Evolutionary conservation across 2,888 invertebrate genomes (phyloP).

Genomic region (Clostera curtula): DNA sequence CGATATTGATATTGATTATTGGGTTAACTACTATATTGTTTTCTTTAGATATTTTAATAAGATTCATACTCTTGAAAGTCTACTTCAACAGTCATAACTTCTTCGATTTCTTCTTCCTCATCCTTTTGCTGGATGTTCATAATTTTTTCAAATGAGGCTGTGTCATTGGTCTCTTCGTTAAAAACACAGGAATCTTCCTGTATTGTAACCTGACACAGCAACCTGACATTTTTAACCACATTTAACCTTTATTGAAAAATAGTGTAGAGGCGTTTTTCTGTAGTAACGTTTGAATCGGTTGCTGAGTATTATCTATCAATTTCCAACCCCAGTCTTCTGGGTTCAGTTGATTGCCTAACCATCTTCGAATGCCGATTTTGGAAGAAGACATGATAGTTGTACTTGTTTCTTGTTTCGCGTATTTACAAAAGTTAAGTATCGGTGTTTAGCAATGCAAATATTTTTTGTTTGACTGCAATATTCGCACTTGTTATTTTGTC

Average conservation of each 20-base stretch:
- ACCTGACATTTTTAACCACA: no score
- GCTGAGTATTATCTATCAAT: no score
- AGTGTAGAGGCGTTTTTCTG: no score
- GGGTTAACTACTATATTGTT: conserved; percentile 5
- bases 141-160: conserved; percentile 4
- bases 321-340: no score
- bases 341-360: no score
- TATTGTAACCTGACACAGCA: no score
- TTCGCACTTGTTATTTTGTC: conserved; percentile 4
- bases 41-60: conserved; percentile 5
- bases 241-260: no score
- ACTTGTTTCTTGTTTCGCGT: conserved; percentile 3
- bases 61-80: conserved; percentile 9
- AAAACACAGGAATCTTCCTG: conserved; percentile 6
- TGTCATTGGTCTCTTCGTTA: conserved; percentile 1
- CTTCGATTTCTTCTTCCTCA: conserved; percentile 6
- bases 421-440: no score
- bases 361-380: conserved; percentile 4
- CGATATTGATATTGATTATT: conserved; percentile 6
- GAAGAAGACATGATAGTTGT: conserved; percentile 3
- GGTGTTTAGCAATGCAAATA: no score
- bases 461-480: no score
- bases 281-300: no score
- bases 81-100: conserved; percentile 6
- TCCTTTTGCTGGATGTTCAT: conserved; percentile 7